Percentiles rank a stretch among this genome's conserved stretches.
Evolutionary conservation across 2,113 vertebrate genomes (phyloP).

Genomic region (Pungitius pungitius): DNA sequence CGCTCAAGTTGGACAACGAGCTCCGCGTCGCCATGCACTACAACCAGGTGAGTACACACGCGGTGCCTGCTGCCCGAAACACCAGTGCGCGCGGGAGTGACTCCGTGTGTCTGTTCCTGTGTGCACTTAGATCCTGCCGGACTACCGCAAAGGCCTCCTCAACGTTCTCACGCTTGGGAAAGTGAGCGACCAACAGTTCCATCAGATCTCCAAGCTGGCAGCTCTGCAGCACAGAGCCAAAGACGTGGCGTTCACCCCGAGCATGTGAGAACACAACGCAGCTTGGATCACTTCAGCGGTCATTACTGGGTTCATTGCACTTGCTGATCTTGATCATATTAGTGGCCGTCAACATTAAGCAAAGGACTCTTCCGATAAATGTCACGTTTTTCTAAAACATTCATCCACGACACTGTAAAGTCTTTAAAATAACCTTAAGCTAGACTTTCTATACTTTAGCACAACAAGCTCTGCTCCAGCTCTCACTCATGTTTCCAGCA

Average conservation of each 20-base stretch:
- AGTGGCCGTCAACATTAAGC: no score
- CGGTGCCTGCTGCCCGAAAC: no score
- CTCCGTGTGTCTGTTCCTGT: slow-evolving; percentile 7
- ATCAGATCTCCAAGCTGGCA: slow-evolving; percentile 90
- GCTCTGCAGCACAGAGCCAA: slow-evolving; percentile 93
- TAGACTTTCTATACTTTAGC: no score
- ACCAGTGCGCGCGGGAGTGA: background rate
- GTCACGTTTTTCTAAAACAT: no score
- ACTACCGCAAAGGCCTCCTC: slow-evolving; percentile 93
- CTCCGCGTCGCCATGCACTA: slow-evolving; percentile 92
- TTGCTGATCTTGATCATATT: no score
- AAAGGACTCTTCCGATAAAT: no score
- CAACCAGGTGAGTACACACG: slow-evolving; percentile 84
- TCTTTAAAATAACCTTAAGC: no score
- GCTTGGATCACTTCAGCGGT: no score
- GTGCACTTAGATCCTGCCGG: slow-evolving; percentile 86
- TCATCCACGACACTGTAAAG: no score
- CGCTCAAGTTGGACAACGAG: slow-evolving; percentile 94
- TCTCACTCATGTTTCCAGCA: no score
- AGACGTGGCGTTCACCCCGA: slow-evolving; percentile 86
- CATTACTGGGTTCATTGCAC: no score
- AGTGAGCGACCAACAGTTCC: slow-evolving; percentile 88
- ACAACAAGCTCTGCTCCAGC: no score
- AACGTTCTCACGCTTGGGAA: slow-evolving; percentile 80
- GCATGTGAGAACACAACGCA: slow-evolving; percentile 76